Percentiles rank a stretch among this genome's conserved stretches.
Evolutionary conservation across 2,797 vertebrate genomes (phyloP).

Genomic region (Crenichthys baileyi): DNA sequence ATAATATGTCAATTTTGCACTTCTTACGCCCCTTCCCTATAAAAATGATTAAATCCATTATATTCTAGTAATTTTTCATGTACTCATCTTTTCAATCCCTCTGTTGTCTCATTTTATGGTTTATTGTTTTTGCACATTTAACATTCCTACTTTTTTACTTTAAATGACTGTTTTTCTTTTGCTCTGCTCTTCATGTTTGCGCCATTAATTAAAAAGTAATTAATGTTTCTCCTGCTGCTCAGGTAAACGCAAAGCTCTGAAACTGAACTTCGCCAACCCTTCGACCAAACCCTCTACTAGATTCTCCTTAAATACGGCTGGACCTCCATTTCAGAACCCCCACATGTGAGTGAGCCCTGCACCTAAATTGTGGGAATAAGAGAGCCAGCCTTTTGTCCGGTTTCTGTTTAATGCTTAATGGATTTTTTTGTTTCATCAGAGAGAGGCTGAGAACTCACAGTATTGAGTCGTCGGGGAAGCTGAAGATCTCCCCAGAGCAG

Average conservation of each 20-base stretch:
- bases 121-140: slow-evolving; percentile 16
- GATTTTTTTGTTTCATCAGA: slow-evolving; percentile 69
- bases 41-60: slow-evolving; percentile 43
- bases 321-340: slow-evolving; percentile 92
- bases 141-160: slow-evolving; percentile 9
- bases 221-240: slow-evolving; percentile 51
- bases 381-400: background rate
- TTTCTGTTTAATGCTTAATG: background rate
- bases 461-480: slow-evolving; percentile 97
- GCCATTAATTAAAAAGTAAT: background rate
- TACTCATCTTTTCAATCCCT: slow-evolving; percentile 12
- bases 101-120: slow-evolving; percentile 22
- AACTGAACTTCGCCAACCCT: slow-evolving; percentile 98
- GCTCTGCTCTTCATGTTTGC: background rate
- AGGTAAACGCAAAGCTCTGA: slow-evolving; percentile 99
- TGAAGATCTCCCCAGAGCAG: slow-evolving; percentile 98
- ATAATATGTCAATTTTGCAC: slow-evolving; percentile 12
- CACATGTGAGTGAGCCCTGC: slow-evolving; percentile 91
- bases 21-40: background rate
- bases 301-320: slow-evolving; percentile 93
- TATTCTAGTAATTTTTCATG: slow-evolving; percentile 28
- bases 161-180: slow-evolving; percentile 10
- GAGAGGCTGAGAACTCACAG: slow-evolving; percentile 98
- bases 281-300: slow-evolving; percentile 93
- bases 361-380: too few relatives aligned